Conservation (phyloP, 2,797 vertebrate genomes). For the Falco peregrinus region DNA sequence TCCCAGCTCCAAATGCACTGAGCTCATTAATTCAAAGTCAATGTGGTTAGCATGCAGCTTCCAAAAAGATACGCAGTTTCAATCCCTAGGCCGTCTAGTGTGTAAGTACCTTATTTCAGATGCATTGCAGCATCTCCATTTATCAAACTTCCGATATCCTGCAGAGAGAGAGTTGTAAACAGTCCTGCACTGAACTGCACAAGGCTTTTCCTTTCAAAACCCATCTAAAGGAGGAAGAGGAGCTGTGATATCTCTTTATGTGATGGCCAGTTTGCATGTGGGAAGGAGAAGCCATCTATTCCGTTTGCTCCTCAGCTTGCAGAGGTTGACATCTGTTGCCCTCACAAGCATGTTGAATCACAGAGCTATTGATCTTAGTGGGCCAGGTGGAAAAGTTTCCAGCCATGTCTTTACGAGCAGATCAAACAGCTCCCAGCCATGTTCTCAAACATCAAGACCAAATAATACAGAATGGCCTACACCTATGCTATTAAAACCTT, state of each 20-base stretch:
- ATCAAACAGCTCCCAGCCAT: background rate
- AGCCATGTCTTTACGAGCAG: background rate
- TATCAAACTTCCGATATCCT: background rate
- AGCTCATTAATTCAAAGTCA: background rate
- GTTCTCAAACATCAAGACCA: fast-evolving
- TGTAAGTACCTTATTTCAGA: background rate
- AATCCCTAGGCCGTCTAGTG: background rate
- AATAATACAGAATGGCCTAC: background rate
- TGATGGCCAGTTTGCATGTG: background rate
- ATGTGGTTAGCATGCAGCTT: background rate
- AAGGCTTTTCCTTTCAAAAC: background rate
- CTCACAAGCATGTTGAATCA: background rate
- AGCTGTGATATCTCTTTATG: background rate
- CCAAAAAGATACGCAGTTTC: background rate
- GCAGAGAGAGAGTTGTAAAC: background rate
- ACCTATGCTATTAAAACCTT: background rate
- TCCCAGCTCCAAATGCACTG: background rate
- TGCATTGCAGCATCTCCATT: background rate
- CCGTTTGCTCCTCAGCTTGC: background rate
- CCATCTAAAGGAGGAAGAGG: background rate
- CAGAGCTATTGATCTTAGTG: background rate
- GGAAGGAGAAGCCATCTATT: background rate
- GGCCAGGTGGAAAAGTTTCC: background rate
- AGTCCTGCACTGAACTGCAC: background rate
- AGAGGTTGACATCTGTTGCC: background rate